Evolutionary conservation across 2,888 invertebrate genomes (phyloP), one percentile per base, ranked within the genome.

Genomic region (Ctena decussata): DNA sequence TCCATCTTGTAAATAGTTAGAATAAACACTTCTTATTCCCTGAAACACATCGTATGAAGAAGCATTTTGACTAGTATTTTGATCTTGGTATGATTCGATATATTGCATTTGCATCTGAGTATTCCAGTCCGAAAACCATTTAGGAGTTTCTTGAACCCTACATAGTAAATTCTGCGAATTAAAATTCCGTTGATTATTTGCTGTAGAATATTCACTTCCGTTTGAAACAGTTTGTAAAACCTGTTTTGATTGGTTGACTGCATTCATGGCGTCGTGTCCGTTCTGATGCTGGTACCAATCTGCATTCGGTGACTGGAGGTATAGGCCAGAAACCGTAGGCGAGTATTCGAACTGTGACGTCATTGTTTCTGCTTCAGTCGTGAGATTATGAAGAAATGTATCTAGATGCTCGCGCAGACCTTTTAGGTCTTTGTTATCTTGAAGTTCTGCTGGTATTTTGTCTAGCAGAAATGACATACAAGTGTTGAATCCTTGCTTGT

Each of bases 61-160:
- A 21, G 24, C 15, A 24, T 65, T n/a, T 37, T 60, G 60, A 21
- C n/a, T 21, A 24, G 27, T 21, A 12, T 71, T 39, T 27, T 39
- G 65, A n/a, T 57, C 41, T 21, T 44, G 60, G 41, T 77, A 44
- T 6, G 39, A 5, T n/a, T 53, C 24, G 1, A 70, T 49, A 21
- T 73, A 46, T n/a, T 74, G 69, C 44, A 65, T 69, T 27, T 80
- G 69, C 37, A 39, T 69, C 32, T 70, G 41, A 21, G 75, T 65
- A 65, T 65, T 65, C 65, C 65, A 65, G 21, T 65, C 65, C 1
- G 65, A 35, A 35, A 18, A 65, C 65, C 65, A 65, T 32, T 30
- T 15, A 21, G 65, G 65, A 18, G 8, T 65, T 11, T 65, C 35
- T 65, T 32, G 35, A 65, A 65, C 65, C 0, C 35, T 65, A 35